Base-by-base conservation (phyloP, 2,113 vertebrate genomes). In the Cochlearius cochlearius region DNA sequence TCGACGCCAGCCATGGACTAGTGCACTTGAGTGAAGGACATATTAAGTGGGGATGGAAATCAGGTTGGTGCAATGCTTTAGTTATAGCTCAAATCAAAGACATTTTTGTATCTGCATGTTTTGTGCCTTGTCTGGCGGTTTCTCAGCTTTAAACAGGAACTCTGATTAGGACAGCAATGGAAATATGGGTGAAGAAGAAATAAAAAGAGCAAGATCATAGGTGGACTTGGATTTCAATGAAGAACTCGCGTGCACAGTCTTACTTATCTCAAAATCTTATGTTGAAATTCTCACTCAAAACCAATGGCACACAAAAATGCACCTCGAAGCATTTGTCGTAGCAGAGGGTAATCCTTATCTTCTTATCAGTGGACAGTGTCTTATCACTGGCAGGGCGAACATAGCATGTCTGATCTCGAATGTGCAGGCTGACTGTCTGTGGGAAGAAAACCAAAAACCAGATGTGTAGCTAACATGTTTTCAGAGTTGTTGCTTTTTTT, bases 261-360 rank as follows among this genome's bases (percentile, higher is more conserved):
- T 36, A 49, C 4, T 75, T 78, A 43, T 69, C 68, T 86, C 56
- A 84, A 55, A 83, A 67, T 43, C 39, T 10, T 32, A 26, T 2
- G 1, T 82, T 66, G 69, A 38, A 68, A 59, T 91, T 79, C 45
- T 78, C 43, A 43, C 52, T 86, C 66, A 13, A 71, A 66, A 88
- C 25, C 9, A 8, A 12, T 2, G 20, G 49, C 58, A 15, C 18
- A 12, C 21, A 12, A 58, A 83, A 88, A 63, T 0, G 0, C 30
- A 53, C 43, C 86, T 81, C 0, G 0, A 36, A 92, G 80, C 62
- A 8, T 55, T 68, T 9, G 9, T 50, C 22, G 50, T 3, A 55
- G 55, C 67, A 41, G 62, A 43, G 75, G 58, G n/a, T 36, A 92
- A 83, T 80, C 41, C 59, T 94, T 92, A 92, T 78, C 90, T 80